A percentile compares a stretch with the other conserved stretches of the same genome.
These are phyloP conservation scores for Heliocidaris erythrogramma DNA, from an alignment of 35 echinoderm and acorn worm genomes.

Conservation along the genomic window DNA sequence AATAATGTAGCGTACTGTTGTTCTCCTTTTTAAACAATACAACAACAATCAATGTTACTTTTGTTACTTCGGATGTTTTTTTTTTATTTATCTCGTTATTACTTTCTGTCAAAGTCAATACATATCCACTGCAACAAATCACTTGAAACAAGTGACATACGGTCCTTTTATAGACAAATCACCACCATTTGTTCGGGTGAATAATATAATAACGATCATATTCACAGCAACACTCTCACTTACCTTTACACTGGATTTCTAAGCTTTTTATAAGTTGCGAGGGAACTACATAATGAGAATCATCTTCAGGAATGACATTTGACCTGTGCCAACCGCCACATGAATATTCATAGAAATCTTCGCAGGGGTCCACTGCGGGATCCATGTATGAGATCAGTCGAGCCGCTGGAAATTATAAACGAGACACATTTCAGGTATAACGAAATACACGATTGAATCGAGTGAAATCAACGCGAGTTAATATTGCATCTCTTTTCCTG, in stretches of 20 bases:
- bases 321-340: constrained; percentile 84
- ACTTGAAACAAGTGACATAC: too few relatives aligned
- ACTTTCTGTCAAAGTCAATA: too few relatives aligned
- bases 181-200: neutral
- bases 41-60: neutral
- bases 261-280: constrained; percentile 48
- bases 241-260: constrained; percentile 64
- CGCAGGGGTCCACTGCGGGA: constrained; percentile 69
- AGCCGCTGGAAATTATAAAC: constrained; percentile 20
- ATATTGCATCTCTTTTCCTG: too few relatives aligned
- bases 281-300: constrained; percentile 20
- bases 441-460: neutral
- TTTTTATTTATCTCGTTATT: too few relatives aligned
- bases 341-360: constrained; percentile 91
- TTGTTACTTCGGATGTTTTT: too few relatives aligned
- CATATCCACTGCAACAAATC: too few relatives aligned
- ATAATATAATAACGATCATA: neutral
- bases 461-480: too few relatives aligned
- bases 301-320: constrained; percentile 66
- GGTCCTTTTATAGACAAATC: too few relatives aligned
- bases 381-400: constrained; percentile 69
- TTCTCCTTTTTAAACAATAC: neutral
- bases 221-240: neutral
- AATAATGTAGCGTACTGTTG: too few relatives aligned
- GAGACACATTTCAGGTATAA: too few relatives aligned